Base-by-base conservation (phyloP, 2,113 vertebrate genomes). In the Trogon surrucura region DNA sequence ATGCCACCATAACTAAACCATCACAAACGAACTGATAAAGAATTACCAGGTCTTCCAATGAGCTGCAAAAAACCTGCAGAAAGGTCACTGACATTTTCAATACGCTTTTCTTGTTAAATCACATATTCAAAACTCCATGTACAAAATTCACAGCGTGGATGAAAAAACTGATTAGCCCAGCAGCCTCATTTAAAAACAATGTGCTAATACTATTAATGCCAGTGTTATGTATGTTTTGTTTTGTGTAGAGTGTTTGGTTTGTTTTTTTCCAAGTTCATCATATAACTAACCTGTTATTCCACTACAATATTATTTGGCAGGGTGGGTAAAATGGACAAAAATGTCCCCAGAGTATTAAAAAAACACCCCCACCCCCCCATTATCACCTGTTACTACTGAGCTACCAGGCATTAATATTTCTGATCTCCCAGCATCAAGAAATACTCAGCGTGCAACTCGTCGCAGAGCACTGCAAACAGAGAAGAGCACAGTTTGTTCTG, bases 21-120 rank as follows among this genome's bases (percentile, higher is more conserved):
- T 32, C 56, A 62, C 27, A 66, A 66, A 66, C 11, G 5, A 73
- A 77, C 15, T 0, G 0, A 7, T 30, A 70, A 86, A 20, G 71
- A 58, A 82, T 66, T 60, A 12, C 27, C 65, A 73, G 5, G 30
- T 69, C 36, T 44, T 26, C 44, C 65, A 71, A 80, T 4, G 8
- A 25, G 16, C 54, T 81, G 54, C 32, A 36, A 80, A 86, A 79
- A 81, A 19, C 32, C 19, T 27, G 19, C 41, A 56, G 29, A 75
- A 70, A 79, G 21, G 17, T 53, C 75, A 38, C 2, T 16, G 11
- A 29, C 16, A 62, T 71, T 73, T 86, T 65, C 10, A 81, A 30
- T 36, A 50, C 0, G 1, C 20, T 32, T 14, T 70, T 66, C 32
- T 75, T 69, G 10, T 67, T 84, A 86, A 66, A 84, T 51, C 22